phyloP scores from a whole-genome alignment of 1,140 invertebrate species.

The Heterodera carotae region DNA sequence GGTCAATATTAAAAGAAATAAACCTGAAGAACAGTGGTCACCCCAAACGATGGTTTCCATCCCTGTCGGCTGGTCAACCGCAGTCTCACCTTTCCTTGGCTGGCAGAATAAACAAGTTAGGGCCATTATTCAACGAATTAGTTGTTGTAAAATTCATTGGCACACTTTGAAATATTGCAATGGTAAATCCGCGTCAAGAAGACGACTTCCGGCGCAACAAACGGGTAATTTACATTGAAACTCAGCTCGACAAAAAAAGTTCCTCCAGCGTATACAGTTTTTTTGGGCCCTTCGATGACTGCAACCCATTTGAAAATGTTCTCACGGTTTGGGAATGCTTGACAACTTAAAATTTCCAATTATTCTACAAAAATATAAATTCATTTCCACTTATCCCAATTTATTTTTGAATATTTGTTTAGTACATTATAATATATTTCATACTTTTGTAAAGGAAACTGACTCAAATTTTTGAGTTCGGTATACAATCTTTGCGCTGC shows the following conservation, averaged over 20 bases:
- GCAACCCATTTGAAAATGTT: slow-evolving; percentile 41
- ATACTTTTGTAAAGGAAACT: neutral
- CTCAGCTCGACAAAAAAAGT: slow-evolving; percentile 46
- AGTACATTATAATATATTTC: neutral
- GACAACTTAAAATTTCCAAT: slow-evolving; percentile 16
- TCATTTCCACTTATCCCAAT: too few species aligned
- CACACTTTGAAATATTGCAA: slow-evolving; percentile 49
- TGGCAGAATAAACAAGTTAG: neutral
- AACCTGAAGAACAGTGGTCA: slow-evolving; percentile 24
- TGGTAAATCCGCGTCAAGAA: slow-evolving; percentile 52
- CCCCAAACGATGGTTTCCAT: slow-evolving; percentile 6
- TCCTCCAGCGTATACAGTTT: slow-evolving; percentile 45
- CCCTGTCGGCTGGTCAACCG: neutral
- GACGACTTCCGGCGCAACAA: slow-evolving; percentile 32
- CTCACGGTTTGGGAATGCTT: slow-evolving; percentile 39
- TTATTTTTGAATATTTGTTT: neutral
- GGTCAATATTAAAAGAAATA: neutral
- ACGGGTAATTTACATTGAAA: slow-evolving; percentile 41
- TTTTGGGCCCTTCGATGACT: slow-evolving; percentile 42
- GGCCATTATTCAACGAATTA: too few species aligned
- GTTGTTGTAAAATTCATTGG: too few species aligned
- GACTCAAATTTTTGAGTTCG: neutral
- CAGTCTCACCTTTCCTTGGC: slow-evolving; percentile 22
- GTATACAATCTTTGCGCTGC: neutral
- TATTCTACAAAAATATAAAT: neutral